These are phyloP conservation scores for Parambassis ranga DNA, from an alignment of 2,797 vertebrate genomes.

Conservation along the genomic window DNA sequence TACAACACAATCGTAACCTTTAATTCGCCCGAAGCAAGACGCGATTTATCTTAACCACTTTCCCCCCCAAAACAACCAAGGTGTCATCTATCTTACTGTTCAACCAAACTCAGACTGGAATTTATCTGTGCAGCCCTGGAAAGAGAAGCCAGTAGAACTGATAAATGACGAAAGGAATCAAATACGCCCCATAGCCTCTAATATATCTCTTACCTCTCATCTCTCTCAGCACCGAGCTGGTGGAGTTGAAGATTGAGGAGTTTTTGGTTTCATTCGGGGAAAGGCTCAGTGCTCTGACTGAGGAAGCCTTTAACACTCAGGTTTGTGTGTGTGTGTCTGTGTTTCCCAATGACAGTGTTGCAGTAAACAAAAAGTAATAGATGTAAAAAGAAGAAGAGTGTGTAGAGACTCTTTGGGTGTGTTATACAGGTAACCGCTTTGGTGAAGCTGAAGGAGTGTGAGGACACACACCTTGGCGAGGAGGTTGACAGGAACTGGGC, in stretches of 20 bases:
- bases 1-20: constrained; percentile 46
- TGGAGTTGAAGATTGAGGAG: constrained; percentile 95
- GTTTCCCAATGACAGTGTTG: constrained; percentile 6
- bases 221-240: constrained; percentile 86
- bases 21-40: constrained; percentile 44
- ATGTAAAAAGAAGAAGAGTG: not conserved
- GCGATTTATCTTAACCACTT: constrained; percentile 50
- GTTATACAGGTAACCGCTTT: constrained; percentile 86
- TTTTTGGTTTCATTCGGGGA: constrained; percentile 90
- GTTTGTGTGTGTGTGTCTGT: constrained; percentile 64
- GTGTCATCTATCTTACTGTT: constrained; percentile 53
- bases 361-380: constrained; percentile 2
- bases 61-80: constrained; percentile 31
- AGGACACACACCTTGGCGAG: constrained; percentile 95
- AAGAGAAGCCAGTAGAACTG: constrained; percentile 47
- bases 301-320: constrained; percentile 91
- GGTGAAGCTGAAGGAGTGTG: constrained; percentile 95
- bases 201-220: constrained; percentile 51
- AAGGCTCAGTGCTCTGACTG: constrained; percentile 85
- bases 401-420: not conserved
- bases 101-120: constrained; percentile 38
- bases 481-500: constrained; percentile 97
- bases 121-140: constrained; percentile 49
- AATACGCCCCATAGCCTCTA: constrained; percentile 41
- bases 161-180: constrained; percentile 63